phyloP scores from a whole-genome alignment of 2,888 invertebrate species.

The Heteropelma amictum region DNA sequence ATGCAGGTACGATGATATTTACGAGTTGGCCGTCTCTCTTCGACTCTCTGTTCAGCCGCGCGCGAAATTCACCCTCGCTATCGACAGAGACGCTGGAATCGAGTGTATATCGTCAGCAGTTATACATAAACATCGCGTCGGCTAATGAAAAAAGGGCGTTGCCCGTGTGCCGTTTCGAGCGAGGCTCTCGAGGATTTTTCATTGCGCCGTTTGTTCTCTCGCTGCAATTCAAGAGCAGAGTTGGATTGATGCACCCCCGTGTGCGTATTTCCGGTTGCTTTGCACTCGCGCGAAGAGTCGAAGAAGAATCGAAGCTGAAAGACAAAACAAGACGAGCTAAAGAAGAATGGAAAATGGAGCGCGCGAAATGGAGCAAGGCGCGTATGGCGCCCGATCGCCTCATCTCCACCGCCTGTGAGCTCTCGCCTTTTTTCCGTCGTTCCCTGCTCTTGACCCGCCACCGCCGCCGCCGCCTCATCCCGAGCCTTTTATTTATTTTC shows the following conservation, averaged over 20 bases:
- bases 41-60: constrained; percentile 24
- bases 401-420: constrained; percentile 33
- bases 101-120: background rate
- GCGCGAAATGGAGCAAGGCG: constrained; percentile 14
- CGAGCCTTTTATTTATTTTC: constrained; percentile 10
- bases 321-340: constrained; percentile 8
- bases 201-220: background rate
- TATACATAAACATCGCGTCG: background rate
- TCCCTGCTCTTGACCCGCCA: background rate
- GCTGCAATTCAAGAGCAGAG: no score
- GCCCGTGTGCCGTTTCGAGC: background rate
- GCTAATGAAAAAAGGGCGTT: background rate
- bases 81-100: background rate
- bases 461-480: background rate
- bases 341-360: background rate
- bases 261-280: no score
- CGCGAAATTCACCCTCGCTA: constrained; percentile 22
- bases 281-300: no score
- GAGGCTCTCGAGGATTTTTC: no score
- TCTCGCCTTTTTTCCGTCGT: constrained; percentile 51
- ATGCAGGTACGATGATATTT: constrained; percentile 55
- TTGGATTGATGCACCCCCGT: no score
- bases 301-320: constrained; percentile 34
- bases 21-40: constrained; percentile 31
- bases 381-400: constrained; percentile 32